Conservation (phyloP, 1,140 invertebrate genomes). For the Asobara japonica region DNA sequence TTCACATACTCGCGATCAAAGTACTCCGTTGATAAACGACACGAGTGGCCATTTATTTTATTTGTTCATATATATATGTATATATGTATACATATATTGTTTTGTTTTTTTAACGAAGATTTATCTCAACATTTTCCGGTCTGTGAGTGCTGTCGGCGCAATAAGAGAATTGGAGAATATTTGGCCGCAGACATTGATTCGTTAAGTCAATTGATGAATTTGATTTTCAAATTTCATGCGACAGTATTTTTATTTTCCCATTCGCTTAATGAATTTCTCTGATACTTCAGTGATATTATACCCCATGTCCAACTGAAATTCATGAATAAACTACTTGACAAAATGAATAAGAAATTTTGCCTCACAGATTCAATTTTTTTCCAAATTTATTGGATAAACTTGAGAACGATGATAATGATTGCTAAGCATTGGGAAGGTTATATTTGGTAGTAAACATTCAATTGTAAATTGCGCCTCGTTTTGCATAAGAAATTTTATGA, state of each 20-base stretch:
- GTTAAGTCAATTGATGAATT: slow-evolving; percentile 3
- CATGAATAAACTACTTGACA: background rate
- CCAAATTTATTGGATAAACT: background rate
- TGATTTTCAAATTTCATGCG: background rate
- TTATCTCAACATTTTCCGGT: background rate
- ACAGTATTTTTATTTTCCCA: background rate
- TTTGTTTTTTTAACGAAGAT: background rate
- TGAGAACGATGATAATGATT: slow-evolving; percentile 14
- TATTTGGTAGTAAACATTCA: slow-evolving; percentile 1
- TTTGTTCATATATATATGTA: background rate
- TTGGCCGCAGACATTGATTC: background rate
- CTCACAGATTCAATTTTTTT: background rate
- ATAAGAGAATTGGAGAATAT: background rate
- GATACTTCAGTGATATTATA: background rate
- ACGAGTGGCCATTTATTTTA: slow-evolving; percentile 12
- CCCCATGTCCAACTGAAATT: background rate
- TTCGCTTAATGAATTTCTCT: background rate
- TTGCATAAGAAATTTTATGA: too few species aligned
- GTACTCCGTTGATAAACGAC: slow-evolving; percentile 47
- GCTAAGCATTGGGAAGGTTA: slow-evolving; percentile 23
- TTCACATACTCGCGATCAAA: slow-evolving; percentile 41
- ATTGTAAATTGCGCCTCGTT: background rate
- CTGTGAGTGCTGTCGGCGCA: background rate
- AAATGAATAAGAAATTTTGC: background rate
- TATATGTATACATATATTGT: background rate